Percentiles rank a stretch among this genome's conserved stretches.
phyloP scores from a whole-genome alignment of 2,888 invertebrate species.

The Epistrophe grossulariae region DNA sequence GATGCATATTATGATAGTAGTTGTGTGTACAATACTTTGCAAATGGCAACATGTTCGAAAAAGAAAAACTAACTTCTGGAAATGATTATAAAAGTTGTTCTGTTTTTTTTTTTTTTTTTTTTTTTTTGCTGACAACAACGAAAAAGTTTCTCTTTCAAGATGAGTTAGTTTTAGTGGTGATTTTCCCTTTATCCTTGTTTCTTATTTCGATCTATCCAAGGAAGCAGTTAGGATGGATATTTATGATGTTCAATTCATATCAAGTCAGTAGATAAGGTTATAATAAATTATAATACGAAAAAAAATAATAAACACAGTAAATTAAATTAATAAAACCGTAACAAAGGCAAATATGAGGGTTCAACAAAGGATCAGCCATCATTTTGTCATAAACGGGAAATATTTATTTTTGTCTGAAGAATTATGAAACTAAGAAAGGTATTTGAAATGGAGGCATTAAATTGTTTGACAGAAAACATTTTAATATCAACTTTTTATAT shows the following conservation, averaged over 20 bases:
- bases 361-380: background rate
- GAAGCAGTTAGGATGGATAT: background rate
- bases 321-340: background rate
- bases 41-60: slow-evolving; percentile 26
- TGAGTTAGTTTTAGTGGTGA: slow-evolving; percentile 20
- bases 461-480: background rate
- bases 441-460: background rate
- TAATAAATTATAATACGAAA: background rate
- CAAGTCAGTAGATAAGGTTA: slow-evolving; percentile 1
- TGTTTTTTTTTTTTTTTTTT: too few relatives aligned
- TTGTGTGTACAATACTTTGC: slow-evolving; percentile 42
- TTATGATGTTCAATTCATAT: slow-evolving; percentile 8
- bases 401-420: background rate
- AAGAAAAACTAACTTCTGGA: slow-evolving; percentile 5
- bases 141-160: slow-evolving; percentile 4
- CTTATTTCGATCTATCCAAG: background rate
- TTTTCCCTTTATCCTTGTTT: background rate
- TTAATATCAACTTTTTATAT: background rate
- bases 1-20: slow-evolving; percentile 52
- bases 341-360: background rate
- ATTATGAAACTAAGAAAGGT: background rate
- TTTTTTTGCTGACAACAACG: slow-evolving; percentile 3
- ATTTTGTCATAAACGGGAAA: background rate
- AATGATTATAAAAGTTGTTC: slow-evolving; percentile 43
- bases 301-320: background rate